These are phyloP conservation scores for Chloroclysta siterata DNA, from an alignment of 2,888 invertebrate species.

Conservation along the genomic window DNA sequence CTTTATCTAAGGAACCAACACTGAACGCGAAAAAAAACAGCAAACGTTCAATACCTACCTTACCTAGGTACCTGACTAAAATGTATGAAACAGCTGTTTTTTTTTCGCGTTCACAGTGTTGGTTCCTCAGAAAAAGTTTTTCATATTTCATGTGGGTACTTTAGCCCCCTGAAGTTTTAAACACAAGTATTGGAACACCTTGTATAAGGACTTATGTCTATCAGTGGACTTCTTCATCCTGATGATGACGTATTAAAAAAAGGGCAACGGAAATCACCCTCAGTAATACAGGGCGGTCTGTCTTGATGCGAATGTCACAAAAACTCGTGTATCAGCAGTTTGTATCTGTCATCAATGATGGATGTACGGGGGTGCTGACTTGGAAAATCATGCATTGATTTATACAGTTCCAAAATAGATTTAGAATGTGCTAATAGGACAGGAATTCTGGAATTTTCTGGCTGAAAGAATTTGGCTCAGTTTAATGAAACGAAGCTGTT, in stretches of 20 bases:
- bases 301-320: conserved; percentile 44
- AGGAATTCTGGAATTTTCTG: conserved; percentile 16
- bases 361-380: conserved; percentile 55
- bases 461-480: conserved; percentile 9
- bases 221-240: too few relatives aligned
- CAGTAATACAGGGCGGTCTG: conserved; percentile 47
- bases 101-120: too few relatives aligned
- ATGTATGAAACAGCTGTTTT: too few relatives aligned
- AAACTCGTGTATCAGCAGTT: conserved; percentile 29
- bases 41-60: too few relatives aligned
- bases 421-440: conserved; percentile 35
- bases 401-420: conserved; percentile 42
- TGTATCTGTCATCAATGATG: conserved; percentile 67
- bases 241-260: not conserved
- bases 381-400: conserved; percentile 66
- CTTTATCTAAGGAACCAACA: too few relatives aligned
- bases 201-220: too few relatives aligned
- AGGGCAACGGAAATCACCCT: not conserved
- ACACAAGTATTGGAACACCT: too few relatives aligned
- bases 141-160: too few relatives aligned
- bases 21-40: too few relatives aligned
- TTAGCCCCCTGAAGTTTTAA: too few relatives aligned
- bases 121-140: too few relatives aligned
- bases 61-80: too few relatives aligned
- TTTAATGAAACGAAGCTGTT: not conserved